Evolutionary conservation across 2,797 vertebrate species (phyloP).

Genomic region (Darevskia mixta): DNA sequence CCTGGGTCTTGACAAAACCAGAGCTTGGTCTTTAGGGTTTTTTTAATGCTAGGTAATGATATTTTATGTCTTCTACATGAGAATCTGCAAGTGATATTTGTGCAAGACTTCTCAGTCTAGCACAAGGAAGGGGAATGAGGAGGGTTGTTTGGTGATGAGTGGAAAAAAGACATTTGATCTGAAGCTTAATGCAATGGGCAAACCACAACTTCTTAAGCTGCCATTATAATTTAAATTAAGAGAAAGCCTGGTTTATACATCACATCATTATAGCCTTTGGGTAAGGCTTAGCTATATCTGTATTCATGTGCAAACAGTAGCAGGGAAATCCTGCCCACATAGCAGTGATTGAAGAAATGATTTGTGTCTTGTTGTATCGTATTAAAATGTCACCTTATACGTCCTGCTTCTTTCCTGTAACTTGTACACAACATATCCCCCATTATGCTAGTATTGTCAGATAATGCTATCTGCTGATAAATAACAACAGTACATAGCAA

Average conservation of each 20-base stretch:
- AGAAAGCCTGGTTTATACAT: conserved; percentile 74
- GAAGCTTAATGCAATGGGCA: conserved; percentile 64
- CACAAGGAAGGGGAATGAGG: conserved; percentile 12
- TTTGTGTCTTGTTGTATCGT: conserved; percentile 62
- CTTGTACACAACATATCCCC: conserved; percentile 64
- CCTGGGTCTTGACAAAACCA: conserved; percentile 63
- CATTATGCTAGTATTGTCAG: conserved; percentile 52
- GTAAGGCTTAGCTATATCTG: conserved; percentile 69
- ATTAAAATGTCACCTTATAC: conserved; percentile 58
- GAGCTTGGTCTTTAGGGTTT: conserved; percentile 10
- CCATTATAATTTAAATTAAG: conserved; percentile 77
- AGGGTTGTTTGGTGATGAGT: conserved; percentile 35
- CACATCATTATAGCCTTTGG: conserved; percentile 72
- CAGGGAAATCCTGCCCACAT: conserved; percentile 64
- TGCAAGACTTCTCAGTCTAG: conserved; percentile 66
- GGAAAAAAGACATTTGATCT: conserved; percentile 63
- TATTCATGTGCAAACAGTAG: conserved; percentile 71
- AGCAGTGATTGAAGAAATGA: conserved; percentile 66
- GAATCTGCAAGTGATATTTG: conserved; percentile 59
- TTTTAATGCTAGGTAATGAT: conserved; percentile 28
- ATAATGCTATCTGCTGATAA: conserved; percentile 60
- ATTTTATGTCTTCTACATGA: conserved; percentile 53
- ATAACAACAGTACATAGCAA: conserved; percentile 65
- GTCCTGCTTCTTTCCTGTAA: conserved; percentile 47
- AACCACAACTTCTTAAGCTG: conserved; percentile 72